Conservation (phyloP, 2,113 vertebrate species). For the Azemiops feae region DNA sequence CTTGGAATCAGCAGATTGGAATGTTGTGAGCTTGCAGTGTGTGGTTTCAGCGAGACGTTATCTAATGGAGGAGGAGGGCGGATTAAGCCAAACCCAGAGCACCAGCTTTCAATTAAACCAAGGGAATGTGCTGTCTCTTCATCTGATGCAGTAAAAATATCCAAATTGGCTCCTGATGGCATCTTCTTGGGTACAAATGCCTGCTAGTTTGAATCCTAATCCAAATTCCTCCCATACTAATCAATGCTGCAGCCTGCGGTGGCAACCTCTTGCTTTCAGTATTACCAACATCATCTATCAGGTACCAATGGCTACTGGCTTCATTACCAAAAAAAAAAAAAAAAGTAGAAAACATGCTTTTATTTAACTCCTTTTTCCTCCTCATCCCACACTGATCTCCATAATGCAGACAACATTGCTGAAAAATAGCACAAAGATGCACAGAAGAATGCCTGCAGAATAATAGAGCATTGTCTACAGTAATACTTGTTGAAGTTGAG, state of each 20-base stretch:
- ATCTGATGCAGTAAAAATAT: constrained; percentile 35
- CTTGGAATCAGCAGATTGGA: constrained; percentile 57
- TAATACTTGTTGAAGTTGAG: neutral
- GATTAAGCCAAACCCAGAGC: constrained; percentile 68
- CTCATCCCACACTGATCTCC: neutral
- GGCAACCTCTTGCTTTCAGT: neutral
- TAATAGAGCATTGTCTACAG: neutral
- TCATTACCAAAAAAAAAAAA: neutral
- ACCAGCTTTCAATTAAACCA: constrained; percentile 61
- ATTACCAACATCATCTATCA: neutral
- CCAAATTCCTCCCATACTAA: neutral
- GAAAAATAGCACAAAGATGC: neutral
- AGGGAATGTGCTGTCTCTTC: constrained; percentile 49
- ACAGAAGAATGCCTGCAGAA: neutral
- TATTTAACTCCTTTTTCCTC: neutral
- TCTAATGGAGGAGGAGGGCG: constrained; percentile 67
- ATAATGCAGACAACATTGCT: neutral
- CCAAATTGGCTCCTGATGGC: rapidly evolving
- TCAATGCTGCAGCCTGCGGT: neutral
- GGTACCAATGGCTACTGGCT: neutral
- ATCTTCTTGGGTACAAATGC: constrained; percentile 26
- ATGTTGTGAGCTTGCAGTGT: constrained; percentile 66
- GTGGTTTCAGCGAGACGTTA: constrained; percentile 69
- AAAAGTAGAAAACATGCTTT: neutral
- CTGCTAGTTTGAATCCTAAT: neutral